Evolutionary conservation across 2,113 vertebrate species (phyloP), one percentile per base, ranked within the genome.

Genomic region (Thamnaconus septentrionalis): DNA sequence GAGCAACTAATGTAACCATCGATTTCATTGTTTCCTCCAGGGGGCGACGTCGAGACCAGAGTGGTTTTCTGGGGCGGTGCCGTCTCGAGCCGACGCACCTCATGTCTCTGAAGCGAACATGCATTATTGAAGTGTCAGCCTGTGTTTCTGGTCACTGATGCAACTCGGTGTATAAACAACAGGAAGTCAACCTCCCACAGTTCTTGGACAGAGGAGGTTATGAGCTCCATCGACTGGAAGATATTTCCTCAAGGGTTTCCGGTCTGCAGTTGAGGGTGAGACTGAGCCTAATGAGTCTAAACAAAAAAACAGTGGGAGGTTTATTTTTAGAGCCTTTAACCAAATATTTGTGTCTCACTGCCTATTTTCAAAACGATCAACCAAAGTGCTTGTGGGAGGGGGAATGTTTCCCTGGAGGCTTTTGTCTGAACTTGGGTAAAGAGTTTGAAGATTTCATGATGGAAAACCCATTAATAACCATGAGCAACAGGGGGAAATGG

Each of bases 111-210:
- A 8, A 0, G 40, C 41, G 55, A 9, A 11, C 45, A 49, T 62
- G 48, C n/a, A 0, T 63, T 51, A 76, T 76, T 71, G 41, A 78
- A 41, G 18, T 59, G 45, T 42, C 8, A 6, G 56, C 54, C 63
- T 57, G 43, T 51, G 57, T 66, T 76, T 66, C 62, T 64, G 74
- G 66, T n/a, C 55, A 40, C 0, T 61, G 49, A 59, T 11, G 64
- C 42, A 48, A 46, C 50, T 55, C 3, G 42, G 54, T 47, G 60
- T 52, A 7, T 47, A 55, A 80, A 59, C 56, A 58, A 63, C 54
- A 72, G 72, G 55, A n/a, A 10, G 57, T 12, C 62, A 43, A 12
- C n/a, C 41, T 10, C 40, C n/a, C 8, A 5, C 5, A 53, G 9
- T 41, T 56, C 52, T 18, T 55, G 53, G 64, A 64, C 59, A 45